Evolutionary conservation across 2,888 invertebrate genomes (phyloP), one percentile per base, ranked within the genome.

Genomic region (Andrena trimmerana): DNA sequence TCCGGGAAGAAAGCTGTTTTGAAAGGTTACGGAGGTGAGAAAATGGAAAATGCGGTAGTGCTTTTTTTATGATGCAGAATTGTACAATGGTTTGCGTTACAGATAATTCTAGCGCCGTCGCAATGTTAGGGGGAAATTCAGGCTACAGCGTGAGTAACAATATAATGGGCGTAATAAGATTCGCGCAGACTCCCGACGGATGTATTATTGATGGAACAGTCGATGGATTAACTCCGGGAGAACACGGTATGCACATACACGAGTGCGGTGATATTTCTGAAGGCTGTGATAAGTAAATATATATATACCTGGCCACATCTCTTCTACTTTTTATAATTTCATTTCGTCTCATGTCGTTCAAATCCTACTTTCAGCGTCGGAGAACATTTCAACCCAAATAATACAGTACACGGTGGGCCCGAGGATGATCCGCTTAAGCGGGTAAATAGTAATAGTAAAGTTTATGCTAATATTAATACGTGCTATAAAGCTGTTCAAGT

Each of bases 151-250:
- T 95, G 70, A 93, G 94, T 4, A 89, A 90, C 0, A 81, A 92
- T 0, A 94, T 97, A 2, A 94, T 96, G 90, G 98, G 98, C 0
- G 97, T 98, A 20, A 95, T 98, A 6, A 94, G 98, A 77, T 97
- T 98, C 92, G 95, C 96, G 57, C 97, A 97, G 94, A 94, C 95
- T 0, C 24, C 86, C 2, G 88, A 93, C 0, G 96, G 95, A 0
- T 96, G 97, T 69, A 95, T 98, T 0, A 95, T 98, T 2, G 98
- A 98, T 92, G 98, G 98, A 0, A 97, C 97, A 2, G 94, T 98
- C 2, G 98, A 98, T 94, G 97, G 98, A 0, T 94, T 98, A 62
- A 88, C 94, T 0, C 95, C 95, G 48, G 97, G 97, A 85, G 94
- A 82, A 27, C 95, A 96, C 91, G 95, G 95, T 3, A 91, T 96